Base-by-base conservation (phyloP, 2,797 vertebrate genomes). In the Oceanodroma leucorhoa region DNA sequence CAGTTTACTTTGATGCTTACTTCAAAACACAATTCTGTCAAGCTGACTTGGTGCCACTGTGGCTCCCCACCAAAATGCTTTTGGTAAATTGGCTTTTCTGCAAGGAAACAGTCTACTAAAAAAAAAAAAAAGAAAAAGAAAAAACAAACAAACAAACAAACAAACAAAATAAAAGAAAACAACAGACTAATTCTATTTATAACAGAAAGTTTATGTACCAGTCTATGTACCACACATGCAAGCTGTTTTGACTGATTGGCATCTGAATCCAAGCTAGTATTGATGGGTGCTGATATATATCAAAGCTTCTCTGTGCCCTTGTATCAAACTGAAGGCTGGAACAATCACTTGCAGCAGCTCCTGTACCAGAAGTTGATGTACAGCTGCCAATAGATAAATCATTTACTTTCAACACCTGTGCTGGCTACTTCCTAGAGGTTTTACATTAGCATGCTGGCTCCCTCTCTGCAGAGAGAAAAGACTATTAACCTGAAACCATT, bases 401-500 rank as follows among this genome's bases (percentile, higher is more conserved):
- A 89, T 93, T 94, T 89, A 61, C 73, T 92, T 93, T 94, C 90
- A 77, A 22, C 67, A 87, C 91, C 67, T 95, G 53, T 48, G 38
- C 70, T 87, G 81, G 81, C 79, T 85, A 14, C 60, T 87, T 82
- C 60, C 53, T 70, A 17, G 53, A 67, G 34, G 20, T 61, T 93
- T 79, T 45, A 23, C 51, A 93, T 96, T 90, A 87, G 48, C 71
- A 67, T 87, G 29, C 73, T 94, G 80, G 32, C 51, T 90, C 60
- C 26, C n/a, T 69, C 46, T 70, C 62, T 71, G 38, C 32, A 14
- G 22, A 79, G 27, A 89, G 66, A 87, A 88, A 91, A 73, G 27
- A 22, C 61, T 71, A 34, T 65, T 94, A 91, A 94, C 70, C 62
- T 82, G 62, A 72, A 93, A 51, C 36, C 38, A 26, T 78, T 64